phyloP scores from a whole-genome alignment of 2,888 invertebrate species.

The Dascillus cervinus region DNA sequence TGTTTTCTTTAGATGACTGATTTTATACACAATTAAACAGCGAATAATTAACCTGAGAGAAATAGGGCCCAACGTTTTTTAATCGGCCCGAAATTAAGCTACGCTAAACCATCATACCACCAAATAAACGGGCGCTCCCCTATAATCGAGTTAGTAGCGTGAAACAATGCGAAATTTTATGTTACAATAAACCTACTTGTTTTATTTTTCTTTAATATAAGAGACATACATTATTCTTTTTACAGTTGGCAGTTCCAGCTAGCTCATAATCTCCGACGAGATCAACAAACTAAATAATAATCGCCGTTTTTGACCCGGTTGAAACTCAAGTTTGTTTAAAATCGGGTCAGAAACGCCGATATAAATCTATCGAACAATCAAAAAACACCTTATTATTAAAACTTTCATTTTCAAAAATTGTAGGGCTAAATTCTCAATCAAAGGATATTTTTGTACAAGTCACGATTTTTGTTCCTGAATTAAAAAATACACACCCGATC shows the following conservation, averaged over 20 bases:
- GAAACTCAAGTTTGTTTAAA: too few relatives aligned
- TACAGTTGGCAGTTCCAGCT: slow-evolving; percentile 46
- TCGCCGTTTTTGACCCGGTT: too few relatives aligned
- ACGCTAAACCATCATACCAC: slow-evolving; percentile 16
- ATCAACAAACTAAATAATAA: slow-evolving; percentile 35
- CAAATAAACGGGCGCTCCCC: slow-evolving; percentile 13
- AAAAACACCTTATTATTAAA: slow-evolving; percentile 29
- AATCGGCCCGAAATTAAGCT: slow-evolving; percentile 28
- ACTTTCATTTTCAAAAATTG: slow-evolving; percentile 20
- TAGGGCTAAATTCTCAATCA: slow-evolving; percentile 27
- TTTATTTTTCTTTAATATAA: slow-evolving; percentile 33
- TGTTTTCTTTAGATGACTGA: too few relatives aligned
- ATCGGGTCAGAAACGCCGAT: slow-evolving; percentile 23
- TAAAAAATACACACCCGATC: slow-evolving; percentile 24
- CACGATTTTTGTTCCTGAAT: too few relatives aligned
- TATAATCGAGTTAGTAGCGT: slow-evolving; percentile 25
- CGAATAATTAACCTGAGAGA: slow-evolving; percentile 35
- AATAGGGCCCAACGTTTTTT: slow-evolving; percentile 41
- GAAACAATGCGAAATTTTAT: slow-evolving; percentile 32
- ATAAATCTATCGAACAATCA: slow-evolving; percentile 30
- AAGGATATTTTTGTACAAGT: slow-evolving; percentile 38
- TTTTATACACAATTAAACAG: too few relatives aligned
- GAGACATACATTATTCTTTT: slow-evolving; percentile 43
- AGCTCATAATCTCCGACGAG: slow-evolving; percentile 40
- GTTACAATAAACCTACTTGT: slow-evolving; percentile 37